phyloP scores from a whole-genome alignment of 2,113 vertebrate species.

The Crypturellus undulatus region DNA sequence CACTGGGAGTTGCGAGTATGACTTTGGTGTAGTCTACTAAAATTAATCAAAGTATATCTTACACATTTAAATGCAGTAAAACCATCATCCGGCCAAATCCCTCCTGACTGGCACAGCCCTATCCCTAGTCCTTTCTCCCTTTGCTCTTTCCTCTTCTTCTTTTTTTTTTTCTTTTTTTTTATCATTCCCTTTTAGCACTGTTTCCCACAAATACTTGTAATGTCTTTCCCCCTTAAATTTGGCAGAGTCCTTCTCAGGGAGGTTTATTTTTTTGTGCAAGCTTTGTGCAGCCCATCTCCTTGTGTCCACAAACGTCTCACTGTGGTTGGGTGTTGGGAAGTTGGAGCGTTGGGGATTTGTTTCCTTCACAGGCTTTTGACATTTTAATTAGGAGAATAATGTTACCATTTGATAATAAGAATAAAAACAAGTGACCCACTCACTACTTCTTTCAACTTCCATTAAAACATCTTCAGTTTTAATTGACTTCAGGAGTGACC shows the following conservation, averaged over 20 bases:
- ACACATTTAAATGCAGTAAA: conserved; percentile 2
- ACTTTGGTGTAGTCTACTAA: conserved; percentile 41
- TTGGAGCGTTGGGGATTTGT: neutral
- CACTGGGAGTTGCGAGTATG: conserved; percentile 53
- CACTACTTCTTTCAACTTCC: neutral
- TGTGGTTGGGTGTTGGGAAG: neutral
- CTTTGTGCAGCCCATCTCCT: neutral
- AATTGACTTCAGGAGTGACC: neutral
- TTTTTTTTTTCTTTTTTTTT: neutral
- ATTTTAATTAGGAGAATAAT: neutral
- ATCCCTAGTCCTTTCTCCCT: neutral
- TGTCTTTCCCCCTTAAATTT: neutral
- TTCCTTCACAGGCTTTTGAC: neutral
- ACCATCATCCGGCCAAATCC: conserved; percentile 41
- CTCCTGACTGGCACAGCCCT: conserved; percentile 20
- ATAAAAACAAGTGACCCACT: neutral
- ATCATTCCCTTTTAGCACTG: neutral
- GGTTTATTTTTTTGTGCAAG: neutral
- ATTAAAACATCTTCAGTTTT: neutral
- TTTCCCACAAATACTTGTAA: conserved; percentile 17
- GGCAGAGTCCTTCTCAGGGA: neutral
- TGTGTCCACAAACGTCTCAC: neutral
- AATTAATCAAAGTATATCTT: conserved; percentile 66
- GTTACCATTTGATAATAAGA: neutral
- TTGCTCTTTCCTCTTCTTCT: neutral